Percentiles rank a stretch among this genome's conserved stretches.
These are phyloP conservation scores for Nixonia krombeini DNA, from an alignment of 1,140 invertebrate species.

Conservation along the genomic window DNA sequence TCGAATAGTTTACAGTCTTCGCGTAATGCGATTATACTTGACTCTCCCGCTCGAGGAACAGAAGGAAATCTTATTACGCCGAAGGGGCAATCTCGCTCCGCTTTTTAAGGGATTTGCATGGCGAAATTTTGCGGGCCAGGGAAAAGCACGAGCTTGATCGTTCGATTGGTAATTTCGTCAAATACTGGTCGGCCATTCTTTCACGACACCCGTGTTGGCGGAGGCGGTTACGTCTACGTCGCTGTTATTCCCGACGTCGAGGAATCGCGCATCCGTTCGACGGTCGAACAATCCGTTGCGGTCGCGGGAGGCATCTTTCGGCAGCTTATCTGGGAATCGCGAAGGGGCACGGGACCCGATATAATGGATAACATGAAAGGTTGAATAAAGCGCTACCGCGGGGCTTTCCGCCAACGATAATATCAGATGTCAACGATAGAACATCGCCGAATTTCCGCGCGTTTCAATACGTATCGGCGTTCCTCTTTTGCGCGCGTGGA, in stretches of 20 bases:
- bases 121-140: slow-evolving; percentile 16
- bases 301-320: too few relatives aligned
- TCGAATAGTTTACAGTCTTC: slow-evolving; percentile 36
- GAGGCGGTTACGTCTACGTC: too few relatives aligned
- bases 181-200: not conserved
- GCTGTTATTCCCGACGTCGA: too few relatives aligned
- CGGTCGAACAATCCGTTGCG: too few relatives aligned
- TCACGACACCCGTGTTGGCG: too few relatives aligned
- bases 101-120: slow-evolving; percentile 28
- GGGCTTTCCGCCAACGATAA: slow-evolving; percentile 16
- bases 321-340: too few relatives aligned
- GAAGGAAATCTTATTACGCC: slow-evolving; percentile 32
- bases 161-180: not conserved
- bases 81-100: slow-evolving; percentile 24
- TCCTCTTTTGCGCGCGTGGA: slow-evolving; percentile 17
- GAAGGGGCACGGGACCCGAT: slow-evolving; percentile 3
- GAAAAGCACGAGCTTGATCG: slow-evolving; percentile 3
- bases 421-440: slow-evolving; percentile 25
- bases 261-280: too few relatives aligned
- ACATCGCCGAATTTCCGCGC: slow-evolving; percentile 23
- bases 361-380: slow-evolving; percentile 16
- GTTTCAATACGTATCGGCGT: slow-evolving; percentile 26
- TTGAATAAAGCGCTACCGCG: slow-evolving; percentile 19
- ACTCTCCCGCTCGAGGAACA: slow-evolving; percentile 29
- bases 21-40: slow-evolving; percentile 41